Percentiles rank a stretch among this genome's conserved stretches.
These are phyloP conservation scores for Catharus fuscescens DNA, from an alignment of 2,113 vertebrate species.

Conservation along the genomic window DNA sequence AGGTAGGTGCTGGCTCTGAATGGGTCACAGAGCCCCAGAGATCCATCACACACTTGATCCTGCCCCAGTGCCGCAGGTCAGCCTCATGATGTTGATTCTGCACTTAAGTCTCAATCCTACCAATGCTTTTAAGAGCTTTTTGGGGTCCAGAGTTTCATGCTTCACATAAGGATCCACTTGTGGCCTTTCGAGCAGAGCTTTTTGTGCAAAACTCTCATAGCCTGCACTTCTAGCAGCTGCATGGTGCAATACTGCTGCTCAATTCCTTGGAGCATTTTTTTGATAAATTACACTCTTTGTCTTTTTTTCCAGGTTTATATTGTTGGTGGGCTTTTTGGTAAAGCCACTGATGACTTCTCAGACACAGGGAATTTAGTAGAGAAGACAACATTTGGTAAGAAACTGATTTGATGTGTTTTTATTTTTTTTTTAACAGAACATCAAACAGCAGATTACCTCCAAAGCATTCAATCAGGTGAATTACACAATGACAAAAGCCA, in stretches of 20 bases:
- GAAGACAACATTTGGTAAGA: conserved; percentile 89
- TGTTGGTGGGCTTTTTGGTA: conserved; percentile 87
- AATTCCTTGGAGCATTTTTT: neutral
- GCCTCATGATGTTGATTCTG: neutral
- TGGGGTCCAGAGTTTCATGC: neutral
- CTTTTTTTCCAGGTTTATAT: conserved; percentile 83
- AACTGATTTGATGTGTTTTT: neutral
- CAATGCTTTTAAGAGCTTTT: neutral
- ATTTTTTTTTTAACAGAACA: neutral
- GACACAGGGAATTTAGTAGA: conserved; percentile 85
- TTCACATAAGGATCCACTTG: accelerated
- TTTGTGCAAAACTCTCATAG: neutral
- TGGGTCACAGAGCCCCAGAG: accelerated
- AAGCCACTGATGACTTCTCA: conserved; percentile 88
- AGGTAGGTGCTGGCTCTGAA: conserved; percentile 73
- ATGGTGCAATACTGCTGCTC: neutral
- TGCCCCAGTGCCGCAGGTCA: accelerated
- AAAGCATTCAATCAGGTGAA: neutral
- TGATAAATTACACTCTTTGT: neutral
- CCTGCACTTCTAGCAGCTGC: neutral
- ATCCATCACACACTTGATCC: accelerated
- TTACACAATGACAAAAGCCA: neutral
- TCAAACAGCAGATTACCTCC: neutral
- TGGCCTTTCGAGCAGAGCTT: neutral
- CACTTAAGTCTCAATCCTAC: neutral